A percentile compares a stretch with the other conserved stretches of the same genome.
Evolutionary conservation across 1,140 invertebrate genomes (phyloP).

Genomic region (Zaprionus davidi): DNA sequence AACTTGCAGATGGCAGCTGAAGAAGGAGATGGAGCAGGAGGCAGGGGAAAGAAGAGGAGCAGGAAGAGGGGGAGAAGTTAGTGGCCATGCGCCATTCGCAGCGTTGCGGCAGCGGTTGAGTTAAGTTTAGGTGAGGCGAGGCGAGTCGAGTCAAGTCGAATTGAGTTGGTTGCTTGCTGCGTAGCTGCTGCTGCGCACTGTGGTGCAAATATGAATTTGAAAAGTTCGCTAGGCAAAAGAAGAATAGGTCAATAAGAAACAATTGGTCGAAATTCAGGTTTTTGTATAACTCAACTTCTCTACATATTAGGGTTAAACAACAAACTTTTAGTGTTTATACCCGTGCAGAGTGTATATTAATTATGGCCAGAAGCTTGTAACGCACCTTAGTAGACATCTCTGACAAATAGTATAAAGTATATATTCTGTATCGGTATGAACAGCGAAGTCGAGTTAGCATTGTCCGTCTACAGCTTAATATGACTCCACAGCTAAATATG

Average conservation of each 20-base stretch:
- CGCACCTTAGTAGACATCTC: too few relatives aligned
- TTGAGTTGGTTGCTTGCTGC: conserved; percentile 43
- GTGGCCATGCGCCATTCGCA: conserved; percentile 47
- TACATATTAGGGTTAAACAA: too few relatives aligned
- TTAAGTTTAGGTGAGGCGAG: conserved; percentile 32
- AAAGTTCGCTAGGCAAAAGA: not conserved
- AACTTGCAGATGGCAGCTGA: not conserved
- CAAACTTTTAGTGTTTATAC: too few relatives aligned
- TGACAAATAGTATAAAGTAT: too few relatives aligned
- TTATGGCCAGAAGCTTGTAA: too few relatives aligned
- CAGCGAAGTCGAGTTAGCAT: too few relatives aligned
- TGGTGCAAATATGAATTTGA: conserved; percentile 10
- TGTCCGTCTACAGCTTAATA: too few relatives aligned
- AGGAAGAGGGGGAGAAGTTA: not conserved
- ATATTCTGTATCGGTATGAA: too few relatives aligned
- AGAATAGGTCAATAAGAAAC: not conserved
- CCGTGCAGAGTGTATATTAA: too few relatives aligned
- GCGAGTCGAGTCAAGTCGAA: conserved; percentile 41
- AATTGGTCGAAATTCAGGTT: too few relatives aligned
- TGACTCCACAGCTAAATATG: too few relatives aligned
- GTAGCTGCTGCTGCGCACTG: conserved; percentile 29
- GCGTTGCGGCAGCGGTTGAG: conserved; percentile 33
- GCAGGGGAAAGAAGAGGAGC: not conserved
- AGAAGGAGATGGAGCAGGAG: not conserved
- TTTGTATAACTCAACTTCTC: too few relatives aligned